A percentile compares a stretch with the other conserved stretches of the same genome.
phyloP scores from a whole-genome alignment of 2,113 vertebrate species.

The Sitta europaea region DNA sequence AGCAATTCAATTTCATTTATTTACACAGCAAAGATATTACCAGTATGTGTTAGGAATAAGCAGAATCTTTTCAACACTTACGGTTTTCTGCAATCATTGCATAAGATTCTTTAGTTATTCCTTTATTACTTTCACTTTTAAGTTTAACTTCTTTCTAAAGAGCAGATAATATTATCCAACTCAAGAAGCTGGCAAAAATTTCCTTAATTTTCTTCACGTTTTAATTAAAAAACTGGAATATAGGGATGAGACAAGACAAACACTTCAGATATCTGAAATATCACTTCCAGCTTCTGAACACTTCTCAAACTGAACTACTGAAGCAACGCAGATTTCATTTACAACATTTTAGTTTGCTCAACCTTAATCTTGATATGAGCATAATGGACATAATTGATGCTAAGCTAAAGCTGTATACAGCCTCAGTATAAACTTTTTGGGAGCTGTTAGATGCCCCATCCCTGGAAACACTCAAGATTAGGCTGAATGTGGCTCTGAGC shows the following conservation, averaged over 20 bases:
- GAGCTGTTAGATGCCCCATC: accelerated
- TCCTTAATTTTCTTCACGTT: background rate
- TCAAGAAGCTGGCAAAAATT: background rate
- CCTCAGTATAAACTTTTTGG: background rate
- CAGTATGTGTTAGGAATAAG: background rate
- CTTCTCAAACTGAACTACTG: background rate
- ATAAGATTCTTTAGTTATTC: background rate
- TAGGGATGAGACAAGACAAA: background rate
- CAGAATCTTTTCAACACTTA: background rate
- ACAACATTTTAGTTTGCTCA: background rate
- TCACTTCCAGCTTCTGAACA: background rate
- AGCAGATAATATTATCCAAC: background rate
- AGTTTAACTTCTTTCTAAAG: background rate
- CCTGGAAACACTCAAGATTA: background rate
- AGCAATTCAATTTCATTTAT: background rate
- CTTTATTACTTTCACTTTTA: background rate
- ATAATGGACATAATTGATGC: background rate
- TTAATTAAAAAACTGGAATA: background rate
- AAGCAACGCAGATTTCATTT: background rate
- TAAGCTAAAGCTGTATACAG: background rate
- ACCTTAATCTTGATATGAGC: background rate
- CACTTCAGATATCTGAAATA: background rate
- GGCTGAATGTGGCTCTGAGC: background rate
- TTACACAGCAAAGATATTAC: background rate
- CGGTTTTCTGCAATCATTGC: background rate